A percentile compares a stretch with the other conserved stretches of the same genome.
phyloP scores from a whole-genome alignment of 2,888 invertebrate genomes.

The Brenthis ino region DNA sequence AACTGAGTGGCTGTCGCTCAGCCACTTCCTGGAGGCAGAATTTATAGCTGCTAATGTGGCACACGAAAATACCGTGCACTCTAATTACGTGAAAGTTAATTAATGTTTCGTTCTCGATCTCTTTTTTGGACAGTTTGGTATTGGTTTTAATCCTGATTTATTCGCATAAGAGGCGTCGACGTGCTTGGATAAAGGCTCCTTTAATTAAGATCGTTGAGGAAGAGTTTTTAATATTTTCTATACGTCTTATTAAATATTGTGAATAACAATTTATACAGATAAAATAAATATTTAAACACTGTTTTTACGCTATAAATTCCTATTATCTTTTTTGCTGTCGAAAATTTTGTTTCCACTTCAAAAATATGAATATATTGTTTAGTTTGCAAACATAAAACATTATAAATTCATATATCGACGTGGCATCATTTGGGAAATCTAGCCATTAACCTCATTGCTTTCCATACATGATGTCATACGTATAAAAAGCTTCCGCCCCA shows the following conservation, averaged over 20 bases:
- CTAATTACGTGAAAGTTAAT: constrained; percentile 25
- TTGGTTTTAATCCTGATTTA: constrained; percentile 1
- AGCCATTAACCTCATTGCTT: constrained; percentile 24
- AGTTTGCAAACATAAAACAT: not conserved
- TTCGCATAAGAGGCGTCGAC: not conserved
- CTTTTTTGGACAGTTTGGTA: constrained; percentile 6
- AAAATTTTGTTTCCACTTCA: no score
- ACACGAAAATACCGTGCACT: constrained; percentile 16
- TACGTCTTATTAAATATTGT: no score
- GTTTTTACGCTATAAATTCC: no score
- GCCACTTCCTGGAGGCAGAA: constrained; percentile 24
- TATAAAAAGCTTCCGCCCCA: constrained; percentile 45
- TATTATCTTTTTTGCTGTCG: no score
- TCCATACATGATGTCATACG: constrained; percentile 28
- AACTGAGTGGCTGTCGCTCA: constrained; percentile 22
- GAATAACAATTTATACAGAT: no score
- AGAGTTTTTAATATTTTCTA: no score
- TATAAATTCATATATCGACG: constrained; percentile 13
- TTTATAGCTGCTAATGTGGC: constrained; percentile 23
- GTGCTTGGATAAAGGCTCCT: no score
- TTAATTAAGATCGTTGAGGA: no score
- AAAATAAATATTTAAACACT: no score
- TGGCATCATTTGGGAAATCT: constrained; percentile 2
- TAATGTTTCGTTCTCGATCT: constrained; percentile 5
- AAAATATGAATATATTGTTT: not conserved